Percentiles rank a stretch among this genome's conserved stretches.
phyloP scores from a whole-genome alignment of 2,113 vertebrate genomes.

The Plotosus lineatus region DNA sequence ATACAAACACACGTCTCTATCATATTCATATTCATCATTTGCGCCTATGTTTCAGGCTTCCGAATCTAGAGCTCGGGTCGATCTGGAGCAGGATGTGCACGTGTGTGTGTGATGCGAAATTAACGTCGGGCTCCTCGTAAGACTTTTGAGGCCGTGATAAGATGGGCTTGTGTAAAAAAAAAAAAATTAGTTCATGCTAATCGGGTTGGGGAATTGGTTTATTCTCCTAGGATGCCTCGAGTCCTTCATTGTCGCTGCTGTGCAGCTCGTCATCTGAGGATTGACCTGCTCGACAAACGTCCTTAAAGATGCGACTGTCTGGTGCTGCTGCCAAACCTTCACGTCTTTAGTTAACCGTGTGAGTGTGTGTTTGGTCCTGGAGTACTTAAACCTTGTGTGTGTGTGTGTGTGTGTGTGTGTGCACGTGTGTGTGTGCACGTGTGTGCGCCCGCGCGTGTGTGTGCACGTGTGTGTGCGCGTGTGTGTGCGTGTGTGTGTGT shows the following conservation, averaged over 20 bases:
- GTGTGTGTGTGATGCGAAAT: conserved; percentile 24
- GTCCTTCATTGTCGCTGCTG: conserved; percentile 67
- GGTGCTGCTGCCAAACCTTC: conserved; percentile 14
- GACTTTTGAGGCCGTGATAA: conserved; percentile 70
- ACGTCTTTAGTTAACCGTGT: conserved; percentile 11
- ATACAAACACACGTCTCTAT: too few species aligned
- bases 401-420: conserved; percentile 19
- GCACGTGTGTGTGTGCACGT: neutral
- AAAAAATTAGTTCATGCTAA: conserved; percentile 78
- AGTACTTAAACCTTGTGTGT: too few species aligned
- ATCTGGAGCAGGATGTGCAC: conserved; percentile 49
- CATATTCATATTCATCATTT: neutral
- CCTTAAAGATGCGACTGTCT: conserved; percentile 46
- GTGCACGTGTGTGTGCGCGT: conserved; percentile 18
- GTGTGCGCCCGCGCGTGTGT: neutral
- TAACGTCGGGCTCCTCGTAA: conserved; percentile 44
- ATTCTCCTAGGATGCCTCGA: conserved; percentile 63
- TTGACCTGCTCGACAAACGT: conserved; percentile 63
- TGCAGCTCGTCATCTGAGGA: conserved; percentile 55
- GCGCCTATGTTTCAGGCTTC: neutral
- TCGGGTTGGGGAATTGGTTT: conserved; percentile 72
- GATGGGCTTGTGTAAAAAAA: conserved; percentile 73
- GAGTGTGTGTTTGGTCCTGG: conserved; percentile 10
- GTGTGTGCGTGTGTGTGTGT: neutral
- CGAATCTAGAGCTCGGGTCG: neutral